phyloP scores from a whole-genome alignment of 2,888 invertebrate species.

The Dioctria linearis region DNA sequence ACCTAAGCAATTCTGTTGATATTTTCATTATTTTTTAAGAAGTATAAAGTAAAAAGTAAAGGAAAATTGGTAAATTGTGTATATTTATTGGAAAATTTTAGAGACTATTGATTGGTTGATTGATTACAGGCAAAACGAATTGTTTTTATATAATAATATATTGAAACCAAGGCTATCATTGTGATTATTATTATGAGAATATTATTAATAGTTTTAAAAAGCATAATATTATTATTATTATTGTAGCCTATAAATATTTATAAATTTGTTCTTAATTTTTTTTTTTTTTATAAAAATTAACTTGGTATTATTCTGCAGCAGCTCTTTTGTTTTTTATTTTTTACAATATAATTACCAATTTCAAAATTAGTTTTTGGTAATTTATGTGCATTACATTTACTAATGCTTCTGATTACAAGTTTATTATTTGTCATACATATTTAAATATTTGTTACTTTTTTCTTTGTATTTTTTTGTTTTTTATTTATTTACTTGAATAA shows the following conservation, averaged over 20 bases:
- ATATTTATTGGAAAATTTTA: slow-evolving; percentile 3
- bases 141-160: background rate
- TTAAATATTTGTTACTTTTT: too few relatives aligned
- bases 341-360: too few relatives aligned
- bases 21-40: slow-evolving; percentile 28
- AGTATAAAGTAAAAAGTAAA: slow-evolving; percentile 15
- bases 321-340: background rate
- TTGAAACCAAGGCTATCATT: slow-evolving; percentile 2
- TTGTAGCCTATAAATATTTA: background rate
- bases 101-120: background rate
- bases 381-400: too few relatives aligned
- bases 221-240: background rate
- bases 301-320: background rate
- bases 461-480: too few relatives aligned
- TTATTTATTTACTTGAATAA: too few relatives aligned
- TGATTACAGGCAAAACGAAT: background rate
- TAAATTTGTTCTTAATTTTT: background rate
- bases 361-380: too few relatives aligned
- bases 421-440: too few relatives aligned
- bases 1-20: slow-evolving; percentile 41
- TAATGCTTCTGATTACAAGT: too few relatives aligned
- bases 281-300: background rate
- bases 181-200: slow-evolving; percentile 7
- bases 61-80: background rate
- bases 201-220: background rate